Evolutionary conservation across 2,888 invertebrate species (phyloP).

Genomic region (Clivina fossor): DNA sequence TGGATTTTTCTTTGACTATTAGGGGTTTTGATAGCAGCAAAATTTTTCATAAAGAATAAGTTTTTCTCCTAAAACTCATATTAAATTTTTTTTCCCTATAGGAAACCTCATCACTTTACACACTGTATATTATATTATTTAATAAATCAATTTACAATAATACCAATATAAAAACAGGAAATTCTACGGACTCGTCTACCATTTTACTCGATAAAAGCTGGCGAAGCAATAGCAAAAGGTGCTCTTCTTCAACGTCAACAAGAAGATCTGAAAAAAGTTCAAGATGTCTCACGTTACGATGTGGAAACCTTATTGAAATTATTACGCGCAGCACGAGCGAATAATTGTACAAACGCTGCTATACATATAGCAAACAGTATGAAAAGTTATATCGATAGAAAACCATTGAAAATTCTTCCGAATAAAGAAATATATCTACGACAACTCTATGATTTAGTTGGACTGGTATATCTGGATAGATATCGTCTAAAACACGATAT

Average conservation of each 20-base stretch:
- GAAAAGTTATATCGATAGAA: conserved; percentile 52
- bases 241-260: conserved; percentile 45
- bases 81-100: no score
- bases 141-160: no score
- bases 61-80: no score
- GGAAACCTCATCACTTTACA: no score
- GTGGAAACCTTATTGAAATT: conserved; percentile 50
- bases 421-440: conserved; percentile 49
- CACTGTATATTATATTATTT: no score
- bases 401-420: conserved; percentile 51
- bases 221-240: conserved; percentile 47
- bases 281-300: conserved; percentile 48
- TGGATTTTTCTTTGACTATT: no score
- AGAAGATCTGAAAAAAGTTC: conserved; percentile 46
- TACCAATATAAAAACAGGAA: no score
- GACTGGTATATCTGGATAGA: conserved; percentile 52
- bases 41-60: no score
- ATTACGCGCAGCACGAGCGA: conserved; percentile 46
- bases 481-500: conserved; percentile 49
- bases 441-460: conserved; percentile 52
- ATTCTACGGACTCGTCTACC: conserved; percentile 53
- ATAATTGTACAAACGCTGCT: conserved; percentile 39
- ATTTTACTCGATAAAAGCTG: conserved; percentile 53
- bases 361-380: conserved; percentile 50
- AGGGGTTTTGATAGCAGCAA: no score